Conservation (phyloP, 2,888 invertebrate species). For the Cephalotes varians region DNA sequence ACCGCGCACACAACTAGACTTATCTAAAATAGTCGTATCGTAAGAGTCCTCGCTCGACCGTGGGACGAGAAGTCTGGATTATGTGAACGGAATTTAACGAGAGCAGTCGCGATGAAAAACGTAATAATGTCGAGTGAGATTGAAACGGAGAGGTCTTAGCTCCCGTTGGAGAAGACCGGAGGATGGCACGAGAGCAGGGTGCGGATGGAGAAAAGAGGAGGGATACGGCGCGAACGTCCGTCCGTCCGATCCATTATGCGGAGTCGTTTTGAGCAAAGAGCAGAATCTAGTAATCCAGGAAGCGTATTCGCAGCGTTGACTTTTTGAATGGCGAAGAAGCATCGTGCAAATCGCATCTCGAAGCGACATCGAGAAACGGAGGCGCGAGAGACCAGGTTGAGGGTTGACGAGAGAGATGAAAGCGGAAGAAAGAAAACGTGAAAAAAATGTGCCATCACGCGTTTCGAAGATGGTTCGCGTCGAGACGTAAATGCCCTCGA, state of each 20-base stretch:
- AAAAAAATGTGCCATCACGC: slow-evolving; percentile 41
- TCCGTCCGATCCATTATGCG: slow-evolving; percentile 65
- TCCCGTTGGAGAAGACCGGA: slow-evolving; percentile 2
- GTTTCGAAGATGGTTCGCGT: slow-evolving; percentile 37
- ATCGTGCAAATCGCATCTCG: slow-evolving; percentile 30
- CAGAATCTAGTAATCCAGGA: slow-evolving; percentile 69
- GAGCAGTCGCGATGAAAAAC: slow-evolving; percentile 45
- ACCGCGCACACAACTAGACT: too few relatives aligned
- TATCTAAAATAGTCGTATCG: slow-evolving; percentile 14
- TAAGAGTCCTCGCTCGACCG: slow-evolving; percentile 24
- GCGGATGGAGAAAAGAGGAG: background rate
- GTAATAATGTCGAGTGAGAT: slow-evolving; percentile 56
- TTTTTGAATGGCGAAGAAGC: slow-evolving; percentile 47
- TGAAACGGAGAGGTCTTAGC: slow-evolving; percentile 50
- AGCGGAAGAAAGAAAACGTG: background rate
- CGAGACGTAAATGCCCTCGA: slow-evolving; percentile 55
- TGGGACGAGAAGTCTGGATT: slow-evolving; percentile 20
- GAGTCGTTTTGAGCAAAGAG: slow-evolving; percentile 60
- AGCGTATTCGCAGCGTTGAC: slow-evolving; percentile 65
- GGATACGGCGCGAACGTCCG: background rate
- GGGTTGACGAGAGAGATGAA: background rate
- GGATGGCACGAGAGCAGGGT: background rate
- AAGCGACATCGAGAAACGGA: slow-evolving; percentile 54
- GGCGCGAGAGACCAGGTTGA: slow-evolving; percentile 25
- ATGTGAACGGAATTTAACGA: slow-evolving; percentile 48